Conservation (phyloP, 2,888 invertebrate species). For the Graphium colonna region DNA sequence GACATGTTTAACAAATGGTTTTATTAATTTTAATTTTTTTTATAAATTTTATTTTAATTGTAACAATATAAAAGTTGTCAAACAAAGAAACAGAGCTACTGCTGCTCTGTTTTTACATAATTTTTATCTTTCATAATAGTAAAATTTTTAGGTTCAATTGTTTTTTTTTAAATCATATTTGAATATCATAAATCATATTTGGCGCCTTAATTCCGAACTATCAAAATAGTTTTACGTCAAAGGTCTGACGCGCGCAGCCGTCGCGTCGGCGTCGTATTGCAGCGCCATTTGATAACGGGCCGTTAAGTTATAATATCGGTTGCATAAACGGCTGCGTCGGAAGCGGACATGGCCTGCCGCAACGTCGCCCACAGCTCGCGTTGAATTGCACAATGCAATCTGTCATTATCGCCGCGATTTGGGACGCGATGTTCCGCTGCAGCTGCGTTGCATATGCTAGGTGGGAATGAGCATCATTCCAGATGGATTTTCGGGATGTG, state of each 20-base stretch:
- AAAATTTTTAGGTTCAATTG: too few relatives aligned
- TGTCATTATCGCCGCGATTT: conserved; percentile 61
- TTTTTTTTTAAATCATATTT: too few relatives aligned
- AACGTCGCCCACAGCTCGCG: conserved; percentile 52
- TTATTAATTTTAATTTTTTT: neutral
- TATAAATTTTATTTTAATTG: too few relatives aligned
- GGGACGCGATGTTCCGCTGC: conserved; percentile 55
- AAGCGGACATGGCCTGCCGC: conserved; percentile 73
- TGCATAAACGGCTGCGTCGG: conserved; percentile 62
- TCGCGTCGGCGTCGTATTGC: conserved; percentile 24
- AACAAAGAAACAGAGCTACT: too few relatives aligned
- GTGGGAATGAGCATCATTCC: neutral
- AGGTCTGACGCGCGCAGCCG: neutral
- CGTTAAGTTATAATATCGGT: conserved; percentile 40
- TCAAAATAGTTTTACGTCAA: conserved; percentile 16
- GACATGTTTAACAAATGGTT: too few relatives aligned
- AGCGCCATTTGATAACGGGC: conserved; percentile 21
- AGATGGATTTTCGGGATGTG: neutral
- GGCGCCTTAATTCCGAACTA: neutral
- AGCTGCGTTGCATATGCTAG: conserved; percentile 42
- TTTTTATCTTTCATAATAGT: too few relatives aligned
- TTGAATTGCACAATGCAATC: conserved; percentile 67
- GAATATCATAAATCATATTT: too few relatives aligned
- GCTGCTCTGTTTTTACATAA: too few relatives aligned
- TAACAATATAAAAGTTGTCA: neutral